Evolutionary conservation across 2,888 invertebrate genomes (phyloP).

Genomic region (Phanerotoma sp.): DNA sequence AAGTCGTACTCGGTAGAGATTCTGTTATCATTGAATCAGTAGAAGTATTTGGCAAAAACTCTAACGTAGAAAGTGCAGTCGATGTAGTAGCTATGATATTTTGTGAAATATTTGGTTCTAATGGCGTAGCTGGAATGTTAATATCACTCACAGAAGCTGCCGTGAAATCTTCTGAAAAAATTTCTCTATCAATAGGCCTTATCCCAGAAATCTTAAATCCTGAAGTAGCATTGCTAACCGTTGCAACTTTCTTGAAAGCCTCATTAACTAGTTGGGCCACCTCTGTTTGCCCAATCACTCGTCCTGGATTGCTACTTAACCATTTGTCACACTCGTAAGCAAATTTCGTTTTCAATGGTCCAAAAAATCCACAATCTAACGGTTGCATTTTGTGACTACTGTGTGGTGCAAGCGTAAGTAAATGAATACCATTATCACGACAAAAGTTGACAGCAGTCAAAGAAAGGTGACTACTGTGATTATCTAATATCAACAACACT

Average conservation of each 20-base stretch:
- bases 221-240: constrained; percentile 23
- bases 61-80: not conserved
- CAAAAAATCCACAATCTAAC: no score
- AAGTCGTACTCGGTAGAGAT: constrained; percentile 6
- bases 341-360: no score
- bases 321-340: no score
- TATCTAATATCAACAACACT: no score
- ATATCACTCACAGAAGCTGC: constrained; percentile 28
- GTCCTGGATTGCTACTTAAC: no score
- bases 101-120: not conserved
- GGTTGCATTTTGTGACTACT: no score
- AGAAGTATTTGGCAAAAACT: constrained; percentile 8
- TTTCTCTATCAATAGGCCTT: constrained; percentile 19
- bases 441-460: no score
- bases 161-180: constrained; percentile 33
- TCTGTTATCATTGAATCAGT: not conserved
- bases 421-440: no score
- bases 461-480: no score
- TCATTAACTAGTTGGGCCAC: constrained; percentile 23
- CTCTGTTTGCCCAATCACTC: constrained; percentile 17
- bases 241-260: constrained; percentile 24
- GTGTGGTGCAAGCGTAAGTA: no score
- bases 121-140: constrained; percentile 3
- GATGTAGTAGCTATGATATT: not conserved
- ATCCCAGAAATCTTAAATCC: constrained; percentile 24